A percentile compares a stretch with the other conserved stretches of the same genome.
Evolutionary conservation across 1,140 invertebrate species (phyloP).

Genomic region (Steinernema feltiae): DNA sequence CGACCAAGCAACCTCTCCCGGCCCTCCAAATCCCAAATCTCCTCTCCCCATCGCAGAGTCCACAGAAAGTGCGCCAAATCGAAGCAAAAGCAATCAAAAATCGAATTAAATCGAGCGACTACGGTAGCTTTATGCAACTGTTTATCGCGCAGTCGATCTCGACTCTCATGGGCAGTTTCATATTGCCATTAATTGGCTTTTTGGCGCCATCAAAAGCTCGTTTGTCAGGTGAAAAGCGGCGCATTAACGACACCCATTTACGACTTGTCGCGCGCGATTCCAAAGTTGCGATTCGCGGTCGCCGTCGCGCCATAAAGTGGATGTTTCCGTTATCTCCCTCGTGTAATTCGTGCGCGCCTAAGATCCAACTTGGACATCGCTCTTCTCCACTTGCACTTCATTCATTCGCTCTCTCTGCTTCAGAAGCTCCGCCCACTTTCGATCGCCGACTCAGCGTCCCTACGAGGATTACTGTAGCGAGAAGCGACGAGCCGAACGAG

Average conservation of each 20-base stretch:
- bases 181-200: not conserved
- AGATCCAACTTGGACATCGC: not conserved
- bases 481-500: not conserved
- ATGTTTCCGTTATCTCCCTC: not conserved
- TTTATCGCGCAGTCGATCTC: not conserved
- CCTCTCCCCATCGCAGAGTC: not conserved
- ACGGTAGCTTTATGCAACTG: conserved; percentile 13
- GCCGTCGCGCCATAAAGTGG: not conserved
- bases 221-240: not conserved
- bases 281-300: not conserved
- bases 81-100: not conserved
- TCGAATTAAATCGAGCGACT: conserved; percentile 1
- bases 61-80: not conserved
- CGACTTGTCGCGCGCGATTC: conserved; percentile 9
- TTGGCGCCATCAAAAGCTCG: not conserved
- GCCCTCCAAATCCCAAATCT: not conserved
- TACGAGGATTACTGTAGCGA: not conserved
- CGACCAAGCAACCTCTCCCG: no score
- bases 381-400: not conserved
- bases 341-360: not conserved
- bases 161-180: not conserved
- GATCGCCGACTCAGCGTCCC: not conserved
- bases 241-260: not conserved
- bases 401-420: conserved; percentile 19
- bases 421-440: not conserved